These are phyloP conservation scores for Zoroaster sp. DNA, from an alignment of 53 echinoderm and acorn worm genomes.

Conservation along the genomic window DNA sequence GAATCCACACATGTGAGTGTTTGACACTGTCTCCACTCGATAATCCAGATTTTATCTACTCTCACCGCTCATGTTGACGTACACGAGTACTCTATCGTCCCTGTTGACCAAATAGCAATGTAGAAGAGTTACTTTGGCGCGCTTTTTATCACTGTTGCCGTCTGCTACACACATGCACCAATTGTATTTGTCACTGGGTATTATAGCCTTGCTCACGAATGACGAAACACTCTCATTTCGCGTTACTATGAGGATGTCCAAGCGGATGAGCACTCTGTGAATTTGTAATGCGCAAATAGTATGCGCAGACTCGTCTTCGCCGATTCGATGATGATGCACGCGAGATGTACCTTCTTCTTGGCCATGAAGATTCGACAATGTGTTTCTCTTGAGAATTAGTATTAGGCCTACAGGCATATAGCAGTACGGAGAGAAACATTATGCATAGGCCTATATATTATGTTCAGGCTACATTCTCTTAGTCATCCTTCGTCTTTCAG, in stretches of 20 bases:
- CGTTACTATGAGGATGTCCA: neutral
- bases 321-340: neutral
- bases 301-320: neutral
- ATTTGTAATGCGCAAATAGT: constrained; percentile 23
- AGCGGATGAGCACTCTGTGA: neutral
- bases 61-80: neutral
- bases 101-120: neutral
- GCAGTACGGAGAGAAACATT: too few relatives aligned
- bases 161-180: too few relatives aligned
- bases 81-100: neutral
- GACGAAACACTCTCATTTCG: neutral
- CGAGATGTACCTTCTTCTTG: neutral
- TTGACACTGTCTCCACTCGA: neutral
- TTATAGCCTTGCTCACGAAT: neutral
- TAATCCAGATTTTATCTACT: neutral
- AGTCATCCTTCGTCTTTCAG: too few relatives aligned
- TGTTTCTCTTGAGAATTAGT: neutral
- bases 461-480: too few relatives aligned
- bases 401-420: too few relatives aligned
- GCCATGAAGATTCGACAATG: neutral
- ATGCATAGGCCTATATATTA: too few relatives aligned
- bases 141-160: neutral
- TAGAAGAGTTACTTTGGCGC: neutral
- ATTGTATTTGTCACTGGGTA: neutral
- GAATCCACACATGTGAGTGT: neutral